These are phyloP conservation scores for Rhineura floridana DNA, from an alignment of 2,113 vertebrate genomes.

Conservation along the genomic window DNA sequence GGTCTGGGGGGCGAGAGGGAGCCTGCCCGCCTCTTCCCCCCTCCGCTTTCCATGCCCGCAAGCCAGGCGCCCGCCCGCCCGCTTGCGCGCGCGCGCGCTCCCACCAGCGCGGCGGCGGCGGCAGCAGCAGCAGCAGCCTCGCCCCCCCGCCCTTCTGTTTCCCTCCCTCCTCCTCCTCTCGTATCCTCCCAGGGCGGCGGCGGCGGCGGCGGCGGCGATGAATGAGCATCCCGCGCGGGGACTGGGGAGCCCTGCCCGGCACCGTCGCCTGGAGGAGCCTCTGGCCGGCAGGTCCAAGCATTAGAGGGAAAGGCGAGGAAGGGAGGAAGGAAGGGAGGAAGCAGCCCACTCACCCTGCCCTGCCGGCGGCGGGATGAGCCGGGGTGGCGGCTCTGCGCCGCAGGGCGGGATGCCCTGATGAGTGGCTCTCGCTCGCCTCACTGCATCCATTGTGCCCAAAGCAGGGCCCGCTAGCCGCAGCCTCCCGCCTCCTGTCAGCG, in stretches of 20 bases:
- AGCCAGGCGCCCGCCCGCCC: not conserved
- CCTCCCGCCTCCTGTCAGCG: not conserved
- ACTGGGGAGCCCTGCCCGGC: slow-evolving; percentile 59
- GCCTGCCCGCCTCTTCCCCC: not conserved
- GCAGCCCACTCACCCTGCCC: not conserved
- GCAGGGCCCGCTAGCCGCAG: slow-evolving; percentile 24
- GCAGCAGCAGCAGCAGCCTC: too few species aligned
- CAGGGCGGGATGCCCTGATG: not conserved
- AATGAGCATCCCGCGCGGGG: slow-evolving; percentile 58
- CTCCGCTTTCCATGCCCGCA: not conserved
- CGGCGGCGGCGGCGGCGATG: slow-evolving; percentile 60
- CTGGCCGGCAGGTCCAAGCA: not conserved
- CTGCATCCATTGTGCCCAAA: not conserved
- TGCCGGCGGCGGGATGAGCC: not conserved
- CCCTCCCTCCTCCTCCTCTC: slow-evolving; percentile 58
- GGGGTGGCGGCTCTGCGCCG: not conserved
- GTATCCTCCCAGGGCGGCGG: slow-evolving; percentile 8
- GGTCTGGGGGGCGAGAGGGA: not conserved
- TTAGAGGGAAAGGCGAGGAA: not conserved
- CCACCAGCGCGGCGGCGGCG: not conserved
- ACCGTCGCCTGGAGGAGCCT: slow-evolving; percentile 4
- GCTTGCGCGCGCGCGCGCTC: too few species aligned
- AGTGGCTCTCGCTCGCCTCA: not conserved
- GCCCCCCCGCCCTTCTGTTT: slow-evolving; percentile 53
- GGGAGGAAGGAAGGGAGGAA: not conserved